Percentiles rank a stretch among this genome's conserved stretches.
Evolutionary conservation across 2,113 vertebrate species (phyloP).

Genomic region (Sylvietta virens): DNA sequence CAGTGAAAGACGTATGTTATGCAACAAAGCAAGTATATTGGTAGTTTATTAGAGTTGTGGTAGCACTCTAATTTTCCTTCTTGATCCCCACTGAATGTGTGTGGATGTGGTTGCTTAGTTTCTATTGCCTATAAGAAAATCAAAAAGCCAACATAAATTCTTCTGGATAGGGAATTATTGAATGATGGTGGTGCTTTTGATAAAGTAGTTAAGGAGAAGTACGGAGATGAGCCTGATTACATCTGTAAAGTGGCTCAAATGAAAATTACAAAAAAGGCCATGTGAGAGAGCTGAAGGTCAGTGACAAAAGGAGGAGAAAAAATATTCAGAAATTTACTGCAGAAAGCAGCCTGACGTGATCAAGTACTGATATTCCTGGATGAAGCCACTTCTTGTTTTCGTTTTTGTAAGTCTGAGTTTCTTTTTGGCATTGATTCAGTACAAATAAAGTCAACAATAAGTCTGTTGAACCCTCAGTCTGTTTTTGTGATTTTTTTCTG

Average conservation of each 20-base stretch:
- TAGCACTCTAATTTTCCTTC: neutral
- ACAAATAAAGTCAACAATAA: neutral
- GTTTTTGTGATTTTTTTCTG: neutral
- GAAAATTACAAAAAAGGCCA: neutral
- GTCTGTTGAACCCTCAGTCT: neutral
- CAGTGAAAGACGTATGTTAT: neutral
- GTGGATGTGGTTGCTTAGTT: neutral
- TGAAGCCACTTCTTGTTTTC: neutral
- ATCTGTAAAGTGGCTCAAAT: neutral
- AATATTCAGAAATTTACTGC: neutral
- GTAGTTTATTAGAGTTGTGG: neutral
- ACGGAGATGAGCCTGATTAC: neutral
- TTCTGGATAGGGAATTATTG: neutral
- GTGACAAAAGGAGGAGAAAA: neutral
- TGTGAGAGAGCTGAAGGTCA: neutral
- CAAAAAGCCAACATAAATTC: neutral
- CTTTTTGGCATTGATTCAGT: neutral
- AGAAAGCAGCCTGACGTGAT: neutral
- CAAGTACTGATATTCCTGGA: neutral
- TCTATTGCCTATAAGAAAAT: neutral
- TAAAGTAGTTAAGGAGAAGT: neutral
- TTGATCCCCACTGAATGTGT: fast-evolving
- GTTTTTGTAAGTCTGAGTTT: neutral
- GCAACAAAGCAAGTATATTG: neutral
- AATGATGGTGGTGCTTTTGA: neutral